Conservation (phyloP, 2,888 invertebrate species). For the Limnephilus marmoratus region DNA sequence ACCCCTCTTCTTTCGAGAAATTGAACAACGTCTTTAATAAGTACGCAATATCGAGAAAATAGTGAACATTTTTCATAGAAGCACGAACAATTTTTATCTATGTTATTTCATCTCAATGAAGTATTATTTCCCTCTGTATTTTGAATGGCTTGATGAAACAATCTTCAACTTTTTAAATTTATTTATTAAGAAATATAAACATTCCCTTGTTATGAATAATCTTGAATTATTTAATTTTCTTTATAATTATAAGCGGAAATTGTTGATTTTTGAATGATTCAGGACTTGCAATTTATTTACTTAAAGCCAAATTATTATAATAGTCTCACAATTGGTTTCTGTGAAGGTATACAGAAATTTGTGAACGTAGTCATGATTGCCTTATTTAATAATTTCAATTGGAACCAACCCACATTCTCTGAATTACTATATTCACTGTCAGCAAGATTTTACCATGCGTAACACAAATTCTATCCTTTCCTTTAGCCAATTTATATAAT, state of each 20-base stretch:
- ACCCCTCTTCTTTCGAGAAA: background rate
- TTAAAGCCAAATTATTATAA: background rate
- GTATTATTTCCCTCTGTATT: too few species aligned
- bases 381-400: background rate
- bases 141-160: too few species aligned
- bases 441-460: background rate
- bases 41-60: background rate
- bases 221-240: too few species aligned
- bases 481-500: background rate
- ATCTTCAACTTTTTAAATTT: too few species aligned
- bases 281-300: background rate
- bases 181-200: too few species aligned
- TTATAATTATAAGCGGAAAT: too few species aligned
- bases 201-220: too few species aligned
- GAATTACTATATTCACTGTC: background rate
- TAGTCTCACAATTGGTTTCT: background rate
- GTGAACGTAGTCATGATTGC: background rate
- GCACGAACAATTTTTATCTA: too few species aligned
- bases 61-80: too few species aligned
- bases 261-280: background rate
- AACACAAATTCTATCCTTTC: background rate
- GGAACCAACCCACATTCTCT: background rate
- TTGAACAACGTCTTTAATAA: background rate
- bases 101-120: too few species aligned
- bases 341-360: background rate